phyloP scores from a whole-genome alignment of 2,113 vertebrate species.

The Neotoma lepida region DNA sequence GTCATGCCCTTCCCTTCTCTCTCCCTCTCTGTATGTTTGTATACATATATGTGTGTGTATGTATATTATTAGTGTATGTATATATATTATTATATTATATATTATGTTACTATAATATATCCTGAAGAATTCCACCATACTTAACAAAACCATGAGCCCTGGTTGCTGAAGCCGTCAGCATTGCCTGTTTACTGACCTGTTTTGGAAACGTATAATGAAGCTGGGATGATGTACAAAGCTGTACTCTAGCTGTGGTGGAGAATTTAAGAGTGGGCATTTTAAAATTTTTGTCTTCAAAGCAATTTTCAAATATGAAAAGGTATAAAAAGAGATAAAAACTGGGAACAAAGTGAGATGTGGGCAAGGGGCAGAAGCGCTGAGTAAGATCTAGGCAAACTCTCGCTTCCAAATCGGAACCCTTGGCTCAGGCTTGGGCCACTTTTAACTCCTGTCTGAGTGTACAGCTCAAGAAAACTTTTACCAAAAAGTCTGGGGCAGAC shows the following conservation, averaged over 20 bases:
- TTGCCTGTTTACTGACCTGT: not conserved
- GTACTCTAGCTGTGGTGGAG: not conserved
- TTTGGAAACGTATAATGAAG: not conserved
- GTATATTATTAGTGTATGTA: not conserved
- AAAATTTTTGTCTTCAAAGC: conserved; percentile 41
- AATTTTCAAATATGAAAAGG: not conserved
- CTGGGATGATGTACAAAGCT: not conserved
- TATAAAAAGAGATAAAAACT: conserved; percentile 11
- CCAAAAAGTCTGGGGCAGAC: conserved; percentile 51
- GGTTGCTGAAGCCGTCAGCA: not conserved
- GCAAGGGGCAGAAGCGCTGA: not conserved
- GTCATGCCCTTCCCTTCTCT: not conserved
- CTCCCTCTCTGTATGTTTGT: no score
- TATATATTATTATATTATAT: not conserved
- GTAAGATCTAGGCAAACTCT: not conserved
- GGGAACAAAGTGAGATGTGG: conserved; percentile 5
- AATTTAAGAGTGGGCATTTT: not conserved
- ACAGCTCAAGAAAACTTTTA: conserved; percentile 12
- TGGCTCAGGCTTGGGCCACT: not conserved
- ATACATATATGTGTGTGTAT: not conserved
- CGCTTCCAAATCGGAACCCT: conserved; percentile 38
- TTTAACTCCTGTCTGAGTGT: conserved; percentile 63
- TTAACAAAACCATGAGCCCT: not conserved
- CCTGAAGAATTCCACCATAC: not conserved
- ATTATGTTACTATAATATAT: not conserved